A percentile compares a stretch with the other conserved stretches of the same genome.
These are phyloP conservation scores for Tichodroma muraria DNA, from an alignment of 2,113 vertebrate genomes.

Conservation along the genomic window DNA sequence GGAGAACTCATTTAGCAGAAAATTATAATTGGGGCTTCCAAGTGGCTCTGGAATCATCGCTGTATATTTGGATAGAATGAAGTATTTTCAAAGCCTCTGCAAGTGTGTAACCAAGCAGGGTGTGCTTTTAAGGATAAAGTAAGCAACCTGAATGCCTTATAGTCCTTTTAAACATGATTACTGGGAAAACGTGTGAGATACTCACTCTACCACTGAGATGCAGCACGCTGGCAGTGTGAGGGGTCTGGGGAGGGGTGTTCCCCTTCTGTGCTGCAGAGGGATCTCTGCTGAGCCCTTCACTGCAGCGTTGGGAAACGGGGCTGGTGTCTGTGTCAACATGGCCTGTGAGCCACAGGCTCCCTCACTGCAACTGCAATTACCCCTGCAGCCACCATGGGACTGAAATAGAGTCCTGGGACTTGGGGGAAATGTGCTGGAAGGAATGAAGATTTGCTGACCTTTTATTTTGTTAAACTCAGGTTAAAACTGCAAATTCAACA, in stretches of 20 bases:
- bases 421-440: neutral
- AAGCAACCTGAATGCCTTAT: neutral
- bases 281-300: neutral
- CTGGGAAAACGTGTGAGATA: neutral
- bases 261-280: neutral
- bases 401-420: neutral
- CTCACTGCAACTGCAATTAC: neutral
- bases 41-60: neutral
- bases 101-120: neutral
- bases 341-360: neutral
- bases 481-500: neutral
- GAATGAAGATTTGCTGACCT: neutral
- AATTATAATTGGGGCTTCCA: constrained; percentile 21
- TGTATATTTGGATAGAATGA: neutral
- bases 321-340: neutral
- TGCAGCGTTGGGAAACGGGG: neutral
- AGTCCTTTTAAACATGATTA: neutral
- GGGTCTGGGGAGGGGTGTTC: neutral
- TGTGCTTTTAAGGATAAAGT: neutral
- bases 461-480: neutral
- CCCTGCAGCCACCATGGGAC: neutral
- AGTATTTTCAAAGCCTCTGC: neutral
- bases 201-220: neutral
- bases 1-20: constrained; percentile 33
- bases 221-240: neutral